Base-by-base conservation (phyloP, 2,888 invertebrate species). In the Megaustenia siamemsis region DNA sequence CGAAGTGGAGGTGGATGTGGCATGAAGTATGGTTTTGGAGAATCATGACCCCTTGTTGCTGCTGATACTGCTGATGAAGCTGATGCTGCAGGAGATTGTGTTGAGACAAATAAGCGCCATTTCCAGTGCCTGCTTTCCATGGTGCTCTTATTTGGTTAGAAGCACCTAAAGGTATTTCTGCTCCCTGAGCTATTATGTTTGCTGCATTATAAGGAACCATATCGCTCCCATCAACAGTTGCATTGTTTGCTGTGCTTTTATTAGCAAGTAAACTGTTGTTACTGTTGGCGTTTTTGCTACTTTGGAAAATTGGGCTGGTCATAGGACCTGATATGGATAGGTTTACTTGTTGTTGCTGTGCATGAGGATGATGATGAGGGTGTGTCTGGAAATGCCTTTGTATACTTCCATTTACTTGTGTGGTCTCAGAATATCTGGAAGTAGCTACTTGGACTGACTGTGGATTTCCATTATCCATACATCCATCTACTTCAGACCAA, bases 31-130 rank as follows among this genome's bases (percentile, higher is more conserved):
- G 68, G 83, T 24, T 38, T 28, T 10, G 68, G 12, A 32, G 86
- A 49, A 32, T 79, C 81, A 75, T 71, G 40, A 1, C 56, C 56
- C 69, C 77, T 24, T 77, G 87, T 86, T 88, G 86, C 38, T 86
- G 82, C 77, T 86, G 69, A 21, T 69, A 56, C 83, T 87, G 85
- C 45, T 85, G 85, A 35, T 73, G 75, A 2, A 85, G 63, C 75
- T 83, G 79, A n/a, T 86, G 84, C 75, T 82, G 83, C 73, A 83
- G 68, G 71, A 83, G 87, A 63, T 85, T 85, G 6, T 84, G 86
- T n/a, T 85, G 69, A 49, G 83, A 75, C 84, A 84, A 24, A 78
- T 79, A 77, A 69, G 86, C 63, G 45, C 63, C 32, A 84, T 76
- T 68, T 63, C 28, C 66, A 66, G 73, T n/a, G 12, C 53, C 80